Percentiles rank a stretch among this genome's conserved stretches.
These are phyloP conservation scores for Oreotrochilus melanogaster DNA, from an alignment of 2,113 vertebrate species.

Conservation along the genomic window DNA sequence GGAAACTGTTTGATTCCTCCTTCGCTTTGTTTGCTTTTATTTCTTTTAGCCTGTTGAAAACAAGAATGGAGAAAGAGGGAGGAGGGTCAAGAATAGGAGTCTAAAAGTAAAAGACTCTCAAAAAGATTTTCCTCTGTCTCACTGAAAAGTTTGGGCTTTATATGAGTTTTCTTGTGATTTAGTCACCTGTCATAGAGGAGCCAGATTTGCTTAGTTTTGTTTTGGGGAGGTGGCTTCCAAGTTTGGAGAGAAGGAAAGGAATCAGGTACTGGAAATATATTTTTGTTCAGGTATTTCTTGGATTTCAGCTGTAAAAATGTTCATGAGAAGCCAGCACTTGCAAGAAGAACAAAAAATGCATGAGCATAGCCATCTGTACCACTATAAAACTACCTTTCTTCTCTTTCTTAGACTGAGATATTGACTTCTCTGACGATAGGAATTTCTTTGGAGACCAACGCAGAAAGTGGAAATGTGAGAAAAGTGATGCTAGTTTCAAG, in stretches of 20 bases:
- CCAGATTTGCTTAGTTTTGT: background rate
- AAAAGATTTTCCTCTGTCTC: background rate
- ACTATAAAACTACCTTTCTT: background rate
- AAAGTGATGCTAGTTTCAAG: background rate
- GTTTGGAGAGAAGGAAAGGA: background rate
- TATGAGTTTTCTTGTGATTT: background rate
- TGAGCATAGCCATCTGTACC: background rate
- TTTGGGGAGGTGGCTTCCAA: background rate
- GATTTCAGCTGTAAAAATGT: background rate
- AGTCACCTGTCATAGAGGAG: background rate
- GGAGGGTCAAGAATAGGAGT: background rate
- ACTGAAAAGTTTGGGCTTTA: background rate
- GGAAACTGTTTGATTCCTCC: background rate
- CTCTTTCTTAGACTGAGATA: background rate
- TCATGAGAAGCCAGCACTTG: background rate
- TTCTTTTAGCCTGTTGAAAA: background rate
- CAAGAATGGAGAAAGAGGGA: background rate
- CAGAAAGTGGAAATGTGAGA: background rate
- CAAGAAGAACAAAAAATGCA: background rate
- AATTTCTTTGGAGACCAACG: background rate
- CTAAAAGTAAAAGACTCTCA: background rate
- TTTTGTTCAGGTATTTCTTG: background rate
- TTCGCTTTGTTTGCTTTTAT: background rate
- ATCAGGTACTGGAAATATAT: background rate
- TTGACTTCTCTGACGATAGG: background rate